Percentiles rank a stretch among this genome's conserved stretches.
These are phyloP conservation scores for Paragorgia papillata DNA, from an alignment of 92 coral and sea anemone species.

Conservation along the genomic window DNA sequence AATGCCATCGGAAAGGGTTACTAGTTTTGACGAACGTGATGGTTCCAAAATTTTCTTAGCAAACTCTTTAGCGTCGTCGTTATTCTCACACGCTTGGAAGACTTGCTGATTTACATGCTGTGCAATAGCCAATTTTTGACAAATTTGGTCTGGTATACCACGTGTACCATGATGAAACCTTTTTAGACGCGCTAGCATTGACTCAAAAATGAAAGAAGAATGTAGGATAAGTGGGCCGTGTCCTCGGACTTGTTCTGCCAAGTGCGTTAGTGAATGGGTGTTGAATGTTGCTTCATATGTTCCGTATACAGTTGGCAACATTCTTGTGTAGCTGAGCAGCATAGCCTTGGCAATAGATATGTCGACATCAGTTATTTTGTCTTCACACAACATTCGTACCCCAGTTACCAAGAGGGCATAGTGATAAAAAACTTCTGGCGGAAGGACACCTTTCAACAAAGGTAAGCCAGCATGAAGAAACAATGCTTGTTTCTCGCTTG, in stretches of 20 bases:
- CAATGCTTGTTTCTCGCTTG: slow-evolving; percentile 57
- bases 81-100: slow-evolving; percentile 30
- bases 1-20: neutral
- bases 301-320: slow-evolving; percentile 49
- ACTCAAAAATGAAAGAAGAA: slow-evolving; percentile 64
- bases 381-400: slow-evolving; percentile 57
- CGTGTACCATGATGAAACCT: slow-evolving; percentile 66
- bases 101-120: slow-evolving; percentile 56
- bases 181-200: slow-evolving; percentile 68
- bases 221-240: slow-evolving; percentile 64
- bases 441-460: slow-evolving; percentile 39
- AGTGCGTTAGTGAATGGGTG: slow-evolving; percentile 59
- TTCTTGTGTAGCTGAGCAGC: slow-evolving; percentile 52
- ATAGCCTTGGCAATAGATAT: slow-evolving; percentile 65
- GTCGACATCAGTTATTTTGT: slow-evolving; percentile 52
- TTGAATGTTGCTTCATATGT: slow-evolving; percentile 57
- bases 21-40: neutral
- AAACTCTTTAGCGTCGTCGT: slow-evolving; percentile 1
- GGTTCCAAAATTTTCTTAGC: neutral
- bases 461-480: slow-evolving; percentile 66
- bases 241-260: slow-evolving; percentile 63
- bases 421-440: slow-evolving; percentile 59
- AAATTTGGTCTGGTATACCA: slow-evolving; percentile 69
- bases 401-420: slow-evolving; percentile 66
- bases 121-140: slow-evolving; percentile 53